Evolutionary conservation across 2,888 invertebrate genomes (phyloP), one percentile per base, ranked within the genome.

Genomic region (Lasius platythorax): DNA sequence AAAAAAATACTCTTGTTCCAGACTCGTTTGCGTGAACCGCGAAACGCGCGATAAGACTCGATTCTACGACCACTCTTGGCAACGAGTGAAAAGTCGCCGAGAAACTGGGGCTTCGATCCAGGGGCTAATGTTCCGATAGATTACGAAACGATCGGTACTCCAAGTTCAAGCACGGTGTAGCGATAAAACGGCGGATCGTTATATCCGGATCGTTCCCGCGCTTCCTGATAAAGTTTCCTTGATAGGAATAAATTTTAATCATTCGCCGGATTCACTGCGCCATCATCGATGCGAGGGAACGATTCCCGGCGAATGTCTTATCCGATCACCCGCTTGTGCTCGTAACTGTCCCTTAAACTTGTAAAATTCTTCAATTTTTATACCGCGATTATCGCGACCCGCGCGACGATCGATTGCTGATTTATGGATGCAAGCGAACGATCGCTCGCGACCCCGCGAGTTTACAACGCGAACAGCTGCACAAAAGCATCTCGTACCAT

Each of bases 401-500:
- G 63, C 64, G 23, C 28, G 58, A 75, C 73, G 82, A 83, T 79
- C 79, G 85, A 87, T 88, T 68, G 72, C 79, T 53, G n/a, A 53
- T 87, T 88, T 85, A 88, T 37, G 78, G 53, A 64, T 46, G 72
- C 40, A 67, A 70, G 72, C 63, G 11, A 63, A 68, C 67, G 73
- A 66, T 84, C 79, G 79, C 68, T 18, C 58, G 74, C 63, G 33
- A 50, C 18, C 75, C 30, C 75, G 56, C 9, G 61, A 68, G 67
- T 86, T 87, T 88, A 87, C 82, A 87, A 58, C 78, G 33, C n/a
- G 50, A 67, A n/a, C 88, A 87, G 82, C 81, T 87, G 84, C 58
- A 61, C 40, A n/a, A 50, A 61, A 30, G 63, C 66, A 68, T 61
- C 33, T 28, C 37, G 11, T 53, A 68, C 64, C 56, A 83, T 58